phyloP scores from a whole-genome alignment of 92 coral and sea anemone genomes.

The Porites cylindrica region DNA sequence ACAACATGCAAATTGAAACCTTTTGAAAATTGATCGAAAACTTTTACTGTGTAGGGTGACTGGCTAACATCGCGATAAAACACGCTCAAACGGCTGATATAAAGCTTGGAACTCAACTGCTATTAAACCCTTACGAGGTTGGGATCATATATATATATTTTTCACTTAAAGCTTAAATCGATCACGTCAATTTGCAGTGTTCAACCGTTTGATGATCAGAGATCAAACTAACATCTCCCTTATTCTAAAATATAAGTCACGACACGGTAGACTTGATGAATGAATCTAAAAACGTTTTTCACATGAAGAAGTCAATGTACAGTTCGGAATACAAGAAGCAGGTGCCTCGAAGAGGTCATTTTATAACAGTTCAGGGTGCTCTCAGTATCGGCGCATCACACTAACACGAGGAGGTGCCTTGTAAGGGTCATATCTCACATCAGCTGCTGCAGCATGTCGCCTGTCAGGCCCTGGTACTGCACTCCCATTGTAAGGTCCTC shows the following conservation, averaged over 20 bases:
- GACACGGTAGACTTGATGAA: not conserved
- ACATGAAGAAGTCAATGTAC: not conserved
- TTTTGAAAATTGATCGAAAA: not conserved
- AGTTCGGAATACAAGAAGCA: not conserved
- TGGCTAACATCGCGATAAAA: not conserved
- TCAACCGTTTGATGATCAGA: not conserved
- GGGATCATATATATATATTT: not conserved
- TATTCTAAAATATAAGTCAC: not conserved
- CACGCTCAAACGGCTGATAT: not conserved
- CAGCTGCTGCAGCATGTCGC: constrained; percentile 81
- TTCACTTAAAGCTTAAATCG: not conserved
- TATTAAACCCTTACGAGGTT: not conserved
- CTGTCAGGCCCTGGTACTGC: constrained; percentile 79
- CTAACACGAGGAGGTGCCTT: constrained; percentile 81
- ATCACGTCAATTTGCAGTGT: not conserved
- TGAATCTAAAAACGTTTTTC: not conserved
- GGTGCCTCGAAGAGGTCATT: too few relatives aligned
- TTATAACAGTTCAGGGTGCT: not conserved
- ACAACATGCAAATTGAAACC: not conserved
- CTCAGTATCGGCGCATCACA: constrained; percentile 78
- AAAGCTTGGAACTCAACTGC: not conserved
- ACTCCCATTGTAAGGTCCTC: constrained; percentile 66
- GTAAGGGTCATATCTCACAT: constrained; percentile 88
- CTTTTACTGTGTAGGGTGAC: not conserved
- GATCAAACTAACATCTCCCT: not conserved